These are phyloP conservation scores for Gymnocephalus cernua DNA, from an alignment of 2,113 vertebrate genomes.

Conservation along the genomic window DNA sequence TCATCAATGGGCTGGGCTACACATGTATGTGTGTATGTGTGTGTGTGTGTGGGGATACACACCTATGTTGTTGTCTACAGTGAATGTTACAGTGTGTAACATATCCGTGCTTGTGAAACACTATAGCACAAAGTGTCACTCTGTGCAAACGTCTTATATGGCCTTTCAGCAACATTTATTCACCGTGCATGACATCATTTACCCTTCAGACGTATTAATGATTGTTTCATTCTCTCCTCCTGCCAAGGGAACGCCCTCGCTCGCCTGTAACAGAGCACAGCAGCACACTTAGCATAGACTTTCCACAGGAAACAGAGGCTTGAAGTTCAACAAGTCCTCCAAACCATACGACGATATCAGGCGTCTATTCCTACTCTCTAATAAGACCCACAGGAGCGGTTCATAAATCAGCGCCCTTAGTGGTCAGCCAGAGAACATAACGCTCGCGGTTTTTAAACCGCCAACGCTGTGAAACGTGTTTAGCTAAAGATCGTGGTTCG, in stretches of 20 bases:
- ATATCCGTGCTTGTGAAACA: constrained; percentile 54
- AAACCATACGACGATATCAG: too few species aligned
- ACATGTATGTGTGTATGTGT: constrained; percentile 28
- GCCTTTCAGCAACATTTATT: constrained; percentile 47
- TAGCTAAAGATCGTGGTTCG: too few species aligned
- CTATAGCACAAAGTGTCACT: constrained; percentile 49
- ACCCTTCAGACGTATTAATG: constrained; percentile 73
- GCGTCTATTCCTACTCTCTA: too few species aligned
- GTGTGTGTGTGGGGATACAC: constrained; percentile 22
- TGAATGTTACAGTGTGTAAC: constrained; percentile 36
- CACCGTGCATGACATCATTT: constrained; percentile 73
- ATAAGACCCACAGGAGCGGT: too few species aligned
- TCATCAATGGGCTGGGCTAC: constrained; percentile 43
- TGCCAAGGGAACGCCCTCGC: constrained; percentile 65
- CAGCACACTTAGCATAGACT: constrained; percentile 52
- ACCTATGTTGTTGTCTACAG: constrained; percentile 41
- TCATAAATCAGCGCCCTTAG: too few species aligned
- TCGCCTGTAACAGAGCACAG: constrained; percentile 37
- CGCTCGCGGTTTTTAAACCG: too few species aligned
- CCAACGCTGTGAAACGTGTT: too few species aligned
- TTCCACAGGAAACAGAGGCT: constrained; percentile 67
- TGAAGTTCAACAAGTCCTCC: background rate
- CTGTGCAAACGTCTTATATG: constrained; percentile 36
- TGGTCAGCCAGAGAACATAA: too few species aligned
- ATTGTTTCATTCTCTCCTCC: constrained; percentile 63